Evolutionary conservation across 1,140 invertebrate species (phyloP), one percentile per base, ranked within the genome.

Genomic region (Camponotus floridanus): DNA sequence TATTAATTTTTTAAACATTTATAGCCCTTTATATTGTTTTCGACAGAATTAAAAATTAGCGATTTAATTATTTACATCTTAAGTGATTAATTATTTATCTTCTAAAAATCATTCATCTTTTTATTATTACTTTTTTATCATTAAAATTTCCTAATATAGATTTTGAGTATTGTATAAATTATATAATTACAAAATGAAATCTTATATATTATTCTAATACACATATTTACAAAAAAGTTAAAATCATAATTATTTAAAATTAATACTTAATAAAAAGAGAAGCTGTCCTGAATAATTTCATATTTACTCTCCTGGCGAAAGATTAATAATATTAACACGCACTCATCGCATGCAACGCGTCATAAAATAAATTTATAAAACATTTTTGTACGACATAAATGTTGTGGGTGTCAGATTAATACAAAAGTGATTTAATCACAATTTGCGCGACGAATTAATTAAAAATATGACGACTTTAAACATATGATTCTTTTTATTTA

Each of bases 381-480:
- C 9, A 13, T 57, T 73, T 9, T 36, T n/a, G 15, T 26, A 33
- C n/a, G 5, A 76, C 8, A 39, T 39, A 51, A 51, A 51, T 51
- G 11, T 57, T 3, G 31, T 74, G n/a, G 3, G 51, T 26, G 13
- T 5, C 26, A 13, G 26, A 64, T 33, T 64, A 33, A 64, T 2
- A 7, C 15, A 18, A 51, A 26, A 45, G 39, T 0, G 15, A 39
- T 59, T 7, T 6, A 73, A 73, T 51, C 4, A 0, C 48, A 51
- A 31, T 64, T 18, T 59, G 18, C 13, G 3, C 1, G 7, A 59
- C 33, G 8, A 74, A 76, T 36, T 76, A 76, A 42, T 76, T 76
- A 11, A 76, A 76, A 61, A 76, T 18, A 26, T 31, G 15, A 59
- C 0, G 13, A 21, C 8, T 15, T 31, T 1, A 1, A 45, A 2